Percentiles rank a stretch among this genome's conserved stretches.
phyloP scores from a whole-genome alignment of 2,888 invertebrate species.

The Tenthredo livida region DNA sequence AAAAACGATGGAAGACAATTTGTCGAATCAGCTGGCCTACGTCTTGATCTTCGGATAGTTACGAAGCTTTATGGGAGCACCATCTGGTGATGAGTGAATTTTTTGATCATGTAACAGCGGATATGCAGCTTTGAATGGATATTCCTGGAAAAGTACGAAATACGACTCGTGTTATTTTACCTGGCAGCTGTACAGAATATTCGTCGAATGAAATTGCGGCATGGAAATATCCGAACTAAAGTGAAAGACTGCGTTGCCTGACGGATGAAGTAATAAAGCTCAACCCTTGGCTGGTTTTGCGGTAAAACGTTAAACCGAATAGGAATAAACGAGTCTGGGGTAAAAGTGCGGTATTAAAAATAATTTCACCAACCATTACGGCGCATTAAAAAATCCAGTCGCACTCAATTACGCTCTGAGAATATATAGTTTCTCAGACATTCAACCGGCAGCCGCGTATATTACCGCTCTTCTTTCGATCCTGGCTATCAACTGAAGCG shows the following conservation, averaged over 20 bases:
- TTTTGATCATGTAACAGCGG: background rate
- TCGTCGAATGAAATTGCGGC: background rate
- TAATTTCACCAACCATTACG: background rate
- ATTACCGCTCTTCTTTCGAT: background rate
- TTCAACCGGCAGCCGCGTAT: background rate
- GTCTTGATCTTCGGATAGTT: background rate
- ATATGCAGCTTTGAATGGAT: background rate
- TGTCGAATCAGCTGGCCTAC: background rate
- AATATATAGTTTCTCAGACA: constrained; percentile 5
- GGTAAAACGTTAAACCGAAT: background rate
- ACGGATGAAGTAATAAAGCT: background rate
- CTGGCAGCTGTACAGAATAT: background rate
- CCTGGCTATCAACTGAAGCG: constrained; percentile 20
- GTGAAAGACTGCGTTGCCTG: background rate
- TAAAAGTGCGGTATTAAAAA: background rate
- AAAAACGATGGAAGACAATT: background rate
- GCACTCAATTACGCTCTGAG: constrained; percentile 26
- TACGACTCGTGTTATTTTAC: background rate
- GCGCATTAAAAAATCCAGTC: constrained; percentile 20
- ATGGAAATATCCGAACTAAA: background rate
- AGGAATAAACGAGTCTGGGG: background rate
- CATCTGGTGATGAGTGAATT: background rate
- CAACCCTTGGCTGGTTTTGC: background rate
- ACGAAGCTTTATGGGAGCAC: too few relatives aligned
- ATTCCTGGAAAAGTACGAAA: background rate